A percentile compares a stretch with the other conserved stretches of the same genome.
Evolutionary conservation across 1,140 invertebrate species (phyloP).

Genomic region (Spodoptera frugiperda): DNA sequence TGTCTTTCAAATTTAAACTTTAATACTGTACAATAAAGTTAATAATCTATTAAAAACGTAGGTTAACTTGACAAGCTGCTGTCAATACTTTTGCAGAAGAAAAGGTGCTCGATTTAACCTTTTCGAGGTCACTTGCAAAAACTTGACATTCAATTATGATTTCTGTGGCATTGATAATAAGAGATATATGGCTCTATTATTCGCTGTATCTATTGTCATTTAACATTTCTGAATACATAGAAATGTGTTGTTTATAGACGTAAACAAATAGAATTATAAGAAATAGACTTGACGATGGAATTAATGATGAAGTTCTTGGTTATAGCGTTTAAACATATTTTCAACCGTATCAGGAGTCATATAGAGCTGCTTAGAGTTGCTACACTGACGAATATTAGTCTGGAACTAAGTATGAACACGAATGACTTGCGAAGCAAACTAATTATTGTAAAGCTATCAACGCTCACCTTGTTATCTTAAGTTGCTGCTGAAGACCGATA

Average conservation of each 20-base stretch:
- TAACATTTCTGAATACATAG: not conserved
- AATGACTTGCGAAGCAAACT: conserved; percentile 55
- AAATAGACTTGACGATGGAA: not conserved
- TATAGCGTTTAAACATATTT: not conserved
- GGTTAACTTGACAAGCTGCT: too few relatives aligned
- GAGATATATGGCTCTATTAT: not conserved
- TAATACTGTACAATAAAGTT: too few relatives aligned
- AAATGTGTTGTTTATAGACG: conserved; percentile 1
- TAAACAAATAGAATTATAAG: not conserved
- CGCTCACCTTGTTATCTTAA: conserved; percentile 81
- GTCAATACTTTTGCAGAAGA: too few relatives aligned
- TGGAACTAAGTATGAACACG: conserved; percentile 9
- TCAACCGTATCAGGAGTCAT: too few relatives aligned
- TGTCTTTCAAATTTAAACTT: too few relatives aligned
- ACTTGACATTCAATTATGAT: not conserved
- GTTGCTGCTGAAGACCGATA: conserved; percentile 67
- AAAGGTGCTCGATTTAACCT: not conserved
- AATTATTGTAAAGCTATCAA: conserved; percentile 81
- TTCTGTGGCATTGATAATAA: too few relatives aligned
- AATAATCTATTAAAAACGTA: too few relatives aligned
- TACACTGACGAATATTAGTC: not conserved
- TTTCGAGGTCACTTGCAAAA: not conserved
- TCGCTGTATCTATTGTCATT: not conserved
- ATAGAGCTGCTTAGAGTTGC: too few relatives aligned
- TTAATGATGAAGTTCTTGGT: not conserved